Conservation (phyloP, 2,888 invertebrate genomes). For the Serripes groenlandicus region DNA sequence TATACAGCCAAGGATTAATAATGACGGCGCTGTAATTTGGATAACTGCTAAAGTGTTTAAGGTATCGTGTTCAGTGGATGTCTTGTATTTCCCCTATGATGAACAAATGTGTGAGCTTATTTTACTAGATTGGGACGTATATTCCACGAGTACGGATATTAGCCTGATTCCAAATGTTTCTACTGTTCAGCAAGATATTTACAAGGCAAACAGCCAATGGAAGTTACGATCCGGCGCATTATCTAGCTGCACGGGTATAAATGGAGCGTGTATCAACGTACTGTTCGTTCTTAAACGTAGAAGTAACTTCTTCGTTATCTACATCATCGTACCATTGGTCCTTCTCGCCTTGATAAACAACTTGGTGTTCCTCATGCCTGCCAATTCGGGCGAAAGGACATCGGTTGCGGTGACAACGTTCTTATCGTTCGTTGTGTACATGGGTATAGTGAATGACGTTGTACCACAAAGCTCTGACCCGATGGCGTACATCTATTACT, state of each 20-base stretch:
- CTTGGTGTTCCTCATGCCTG: slow-evolving; percentile 57
- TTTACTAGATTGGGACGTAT: slow-evolving; percentile 4
- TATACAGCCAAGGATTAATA: slow-evolving; percentile 2
- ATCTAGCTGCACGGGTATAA: background rate
- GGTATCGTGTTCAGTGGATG: slow-evolving; percentile 39
- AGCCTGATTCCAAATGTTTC: background rate
- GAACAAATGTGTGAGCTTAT: slow-evolving; percentile 31
- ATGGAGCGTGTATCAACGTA: background rate
- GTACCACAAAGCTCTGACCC: slow-evolving; percentile 61
- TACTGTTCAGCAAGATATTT: background rate
- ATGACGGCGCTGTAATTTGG: slow-evolving; percentile 34
- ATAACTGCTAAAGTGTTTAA: slow-evolving; percentile 25
- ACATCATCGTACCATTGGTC: slow-evolving; percentile 48
- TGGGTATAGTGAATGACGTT: slow-evolving; percentile 48
- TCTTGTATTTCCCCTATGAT: slow-evolving; percentile 53
- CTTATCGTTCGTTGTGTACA: slow-evolving; percentile 61
- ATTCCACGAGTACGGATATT: background rate
- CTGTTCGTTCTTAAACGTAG: slow-evolving; percentile 31
- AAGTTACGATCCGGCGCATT: background rate
- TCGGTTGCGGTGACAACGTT: slow-evolving; percentile 59
- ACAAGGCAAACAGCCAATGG: slow-evolving; percentile 44
- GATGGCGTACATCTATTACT: slow-evolving; percentile 54
- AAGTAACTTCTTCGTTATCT: slow-evolving; percentile 39
- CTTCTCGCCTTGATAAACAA: slow-evolving; percentile 47
- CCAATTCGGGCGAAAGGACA: slow-evolving; percentile 53